Evolutionary conservation across 1,140 invertebrate genomes (phyloP), one percentile per base, ranked within the genome.

Genomic region (Parapsyche elsis): DNA sequence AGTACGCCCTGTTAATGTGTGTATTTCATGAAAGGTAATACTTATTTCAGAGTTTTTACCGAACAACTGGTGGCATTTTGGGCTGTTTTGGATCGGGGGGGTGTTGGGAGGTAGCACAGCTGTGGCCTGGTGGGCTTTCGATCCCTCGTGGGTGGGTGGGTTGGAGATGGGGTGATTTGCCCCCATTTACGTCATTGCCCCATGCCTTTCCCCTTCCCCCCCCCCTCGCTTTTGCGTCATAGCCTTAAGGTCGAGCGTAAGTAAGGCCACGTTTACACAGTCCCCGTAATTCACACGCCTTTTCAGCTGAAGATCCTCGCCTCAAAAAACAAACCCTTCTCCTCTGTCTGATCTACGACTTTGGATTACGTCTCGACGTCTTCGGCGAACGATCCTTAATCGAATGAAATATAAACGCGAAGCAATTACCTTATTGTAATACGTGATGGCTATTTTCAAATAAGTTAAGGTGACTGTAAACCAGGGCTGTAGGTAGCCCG

Each of bases 171-270:
- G 44, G 44, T 19, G 75, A 23, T 30, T 30, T n/a, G 24, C 38
- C 45, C 57, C 59, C 30, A 44, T 79, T 79, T 79, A 79, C 77
- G 77, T 79, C 77, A 79, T 71, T 49, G 77, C 30, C 16, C n/a
- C 14, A 30, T n/a, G n/a, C 57, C 57, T 9, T 61, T 19, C 19
- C 21, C n/a, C 64, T 23, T 14, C 23, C 14, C 21, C 19, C 64
- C 24, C 2, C 26, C 26, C 21, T 12, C 5, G 5, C 61, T 64
- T 64, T 79, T 79, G 77, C 77, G 77, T 79, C 77, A 79, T 79
- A 44, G 77, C 77, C 77, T 67, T 67, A 30, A 26, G 46, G 44
- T 53, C 49, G 44, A 75, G 57, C 73, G 73, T 49, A 61, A 61
- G 21, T 61, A 67, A 75, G 45, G 49, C 49, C 45, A 26, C 16